Percentiles rank a stretch among this genome's conserved stretches.
Conservation (phyloP, 2,797 vertebrate species). For the Epinephelus awoara region DNA sequence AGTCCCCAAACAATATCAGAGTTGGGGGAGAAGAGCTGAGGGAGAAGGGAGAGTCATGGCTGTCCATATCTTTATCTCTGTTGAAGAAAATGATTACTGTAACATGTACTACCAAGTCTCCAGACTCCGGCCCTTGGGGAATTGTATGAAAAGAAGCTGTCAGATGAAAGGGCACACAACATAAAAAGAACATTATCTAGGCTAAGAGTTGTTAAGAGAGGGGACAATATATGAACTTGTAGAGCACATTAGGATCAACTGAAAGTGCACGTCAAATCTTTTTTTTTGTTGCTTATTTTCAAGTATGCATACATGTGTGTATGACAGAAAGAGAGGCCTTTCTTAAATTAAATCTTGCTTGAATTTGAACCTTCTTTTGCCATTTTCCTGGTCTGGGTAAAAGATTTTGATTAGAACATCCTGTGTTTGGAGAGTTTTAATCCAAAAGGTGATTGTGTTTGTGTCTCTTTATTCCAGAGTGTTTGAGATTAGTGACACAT, state of each 20-base stretch:
- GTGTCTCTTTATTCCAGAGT: conserved; percentile 74
- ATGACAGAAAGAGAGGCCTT: neutral
- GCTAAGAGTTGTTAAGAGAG: conserved; percentile 62
- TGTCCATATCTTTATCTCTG: conserved; percentile 76
- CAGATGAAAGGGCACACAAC: conserved; percentile 74
- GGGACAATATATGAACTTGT: conserved; percentile 40
- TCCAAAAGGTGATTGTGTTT: conserved; percentile 73
- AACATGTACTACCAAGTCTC: conserved; percentile 69
- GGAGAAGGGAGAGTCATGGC: conserved; percentile 55
- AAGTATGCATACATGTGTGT: neutral
- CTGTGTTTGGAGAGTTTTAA: conserved; percentile 62
- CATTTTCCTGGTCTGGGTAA: conserved; percentile 35
- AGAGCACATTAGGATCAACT: conserved; percentile 36
- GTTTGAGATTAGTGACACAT: conserved; percentile 85
- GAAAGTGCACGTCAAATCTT: conserved; percentile 48
- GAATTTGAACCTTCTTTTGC: conserved; percentile 8
- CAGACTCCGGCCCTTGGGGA: conserved; percentile 62
- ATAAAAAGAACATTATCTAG: conserved; percentile 75
- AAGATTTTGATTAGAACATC: conserved; percentile 53
- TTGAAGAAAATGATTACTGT: conserved; percentile 74
- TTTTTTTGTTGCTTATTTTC: conserved; percentile 27
- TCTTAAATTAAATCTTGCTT: conserved; percentile 26
- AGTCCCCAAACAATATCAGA: conserved; percentile 77
- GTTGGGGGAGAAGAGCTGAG: conserved; percentile 47
- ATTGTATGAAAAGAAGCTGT: conserved; percentile 71